Percentiles rank a stretch among this genome's conserved stretches.
Conservation (phyloP, 2,888 invertebrate genomes). For the Linnaemya vulpina region DNA sequence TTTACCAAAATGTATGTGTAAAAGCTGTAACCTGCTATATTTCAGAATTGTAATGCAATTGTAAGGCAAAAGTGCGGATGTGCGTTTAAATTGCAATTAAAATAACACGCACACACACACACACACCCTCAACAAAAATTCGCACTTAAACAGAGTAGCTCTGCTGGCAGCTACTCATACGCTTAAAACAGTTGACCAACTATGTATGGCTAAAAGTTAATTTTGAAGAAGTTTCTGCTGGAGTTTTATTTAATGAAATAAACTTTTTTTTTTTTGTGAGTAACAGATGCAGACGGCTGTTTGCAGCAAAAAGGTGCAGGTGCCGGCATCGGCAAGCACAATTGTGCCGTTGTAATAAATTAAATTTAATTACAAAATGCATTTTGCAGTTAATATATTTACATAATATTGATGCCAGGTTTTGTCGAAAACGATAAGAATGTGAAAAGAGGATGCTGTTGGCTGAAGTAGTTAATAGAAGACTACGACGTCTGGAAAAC, state of each 20-base stretch:
- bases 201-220: conserved; percentile 30
- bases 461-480: too few relatives aligned
- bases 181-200: conserved; percentile 47
- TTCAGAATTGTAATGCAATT: conserved; percentile 67
- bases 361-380: conserved; percentile 63
- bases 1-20: conserved; percentile 32
- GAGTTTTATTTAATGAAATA: conserved; percentile 44
- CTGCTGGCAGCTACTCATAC: background rate
- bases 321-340: background rate
- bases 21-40: conserved; percentile 60
- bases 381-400: conserved; percentile 34
- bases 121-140: background rate
- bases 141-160: background rate
- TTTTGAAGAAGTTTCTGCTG: conserved; percentile 37
- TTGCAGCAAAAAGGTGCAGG: conserved; percentile 12
- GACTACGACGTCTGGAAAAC: too few relatives aligned
- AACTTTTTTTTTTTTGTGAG: conserved; percentile 6
- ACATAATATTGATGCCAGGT: conserved; percentile 1
- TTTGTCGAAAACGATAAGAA: background rate
- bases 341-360: conserved; percentile 51
- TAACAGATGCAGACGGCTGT: conserved; percentile 32
- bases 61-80: conserved; percentile 68
- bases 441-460: too few relatives aligned
- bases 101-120: conserved; percentile 21
- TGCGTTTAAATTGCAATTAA: conserved; percentile 70